Evolutionary conservation across 2,113 vertebrate species (phyloP).

Genomic region (Rhegmatorhina hoffmannsi): DNA sequence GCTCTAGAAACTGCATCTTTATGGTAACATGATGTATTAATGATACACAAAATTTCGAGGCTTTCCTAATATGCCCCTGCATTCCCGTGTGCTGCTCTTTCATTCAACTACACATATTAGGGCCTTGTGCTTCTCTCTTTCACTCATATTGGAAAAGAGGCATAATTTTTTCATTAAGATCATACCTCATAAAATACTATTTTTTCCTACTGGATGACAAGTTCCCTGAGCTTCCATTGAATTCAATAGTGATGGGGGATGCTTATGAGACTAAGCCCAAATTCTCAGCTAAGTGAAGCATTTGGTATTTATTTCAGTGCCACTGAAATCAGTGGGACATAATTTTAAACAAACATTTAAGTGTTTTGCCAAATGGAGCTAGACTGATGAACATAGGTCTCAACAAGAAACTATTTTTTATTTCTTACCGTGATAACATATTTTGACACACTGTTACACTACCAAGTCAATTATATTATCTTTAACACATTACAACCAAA

Average conservation of each 20-base stretch:
- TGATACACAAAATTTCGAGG: neutral
- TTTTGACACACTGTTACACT: slow-evolving; percentile 16
- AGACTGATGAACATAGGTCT: slow-evolving; percentile 1
- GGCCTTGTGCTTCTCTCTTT: neutral
- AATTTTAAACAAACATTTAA: slow-evolving; percentile 8
- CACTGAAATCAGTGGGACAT: neutral
- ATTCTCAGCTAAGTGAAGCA: neutral
- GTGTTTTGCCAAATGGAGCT: neutral
- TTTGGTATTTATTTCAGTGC: neutral
- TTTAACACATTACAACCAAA: neutral
- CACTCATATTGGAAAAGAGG: neutral
- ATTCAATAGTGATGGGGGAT: neutral
- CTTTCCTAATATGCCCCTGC: neutral
- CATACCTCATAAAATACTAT: neutral
- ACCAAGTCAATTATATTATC: neutral
- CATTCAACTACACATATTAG: neutral
- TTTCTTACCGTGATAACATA: neutral
- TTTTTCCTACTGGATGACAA: neutral
- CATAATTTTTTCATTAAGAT: neutral
- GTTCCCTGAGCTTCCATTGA: neutral
- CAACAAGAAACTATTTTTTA: neutral
- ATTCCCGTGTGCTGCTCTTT: neutral
- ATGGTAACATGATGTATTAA: neutral
- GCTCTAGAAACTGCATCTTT: neutral
- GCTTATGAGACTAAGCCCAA: neutral